Evolutionary conservation across 37 sponge, comb jelly and placozoan species (phyloP).

Genomic region (Dysidea cf. avara): DNA sequence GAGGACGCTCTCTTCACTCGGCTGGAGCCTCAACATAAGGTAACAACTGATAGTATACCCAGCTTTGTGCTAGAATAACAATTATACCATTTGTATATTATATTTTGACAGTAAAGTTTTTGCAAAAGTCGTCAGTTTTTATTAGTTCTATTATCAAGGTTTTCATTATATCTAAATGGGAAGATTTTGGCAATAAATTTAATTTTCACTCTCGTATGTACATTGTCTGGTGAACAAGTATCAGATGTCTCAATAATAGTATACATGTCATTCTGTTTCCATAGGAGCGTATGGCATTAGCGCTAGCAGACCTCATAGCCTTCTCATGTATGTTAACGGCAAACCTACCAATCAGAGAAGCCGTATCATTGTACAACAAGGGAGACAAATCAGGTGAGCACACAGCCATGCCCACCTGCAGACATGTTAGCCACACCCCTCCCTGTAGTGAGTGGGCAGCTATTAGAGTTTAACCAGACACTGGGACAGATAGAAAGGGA

Average conservation of each 20-base stretch:
- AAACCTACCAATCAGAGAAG: conserved; percentile 70
- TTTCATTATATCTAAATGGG: no score
- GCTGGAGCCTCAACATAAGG: conserved; percentile 58
- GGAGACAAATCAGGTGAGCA: conserved; percentile 63
- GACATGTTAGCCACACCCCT: background rate
- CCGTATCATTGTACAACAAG: conserved; percentile 56
- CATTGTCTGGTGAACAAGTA: no score
- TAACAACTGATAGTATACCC: background rate
- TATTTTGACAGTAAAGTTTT: no score
- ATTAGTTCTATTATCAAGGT: no score
- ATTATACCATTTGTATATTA: background rate
- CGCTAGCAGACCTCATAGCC: conserved; percentile 70
- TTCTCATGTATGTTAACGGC: conserved; percentile 58
- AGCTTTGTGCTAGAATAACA: no score
- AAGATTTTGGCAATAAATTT: no score
- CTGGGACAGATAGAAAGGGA: conserved; percentile 82
- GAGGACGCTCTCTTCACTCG: conserved; percentile 22
- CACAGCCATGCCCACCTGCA: background rate
- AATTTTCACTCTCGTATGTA: no score
- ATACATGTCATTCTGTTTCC: background rate
- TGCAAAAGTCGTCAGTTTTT: no score
- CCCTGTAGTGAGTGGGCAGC: conserved; percentile 2
- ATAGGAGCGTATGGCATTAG: conserved; percentile 65
- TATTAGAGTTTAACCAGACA: conserved; percentile 60
- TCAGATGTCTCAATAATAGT: no score